Base-by-base conservation (phyloP, 2,797 vertebrate species). In the Bradypus variegatus region DNA sequence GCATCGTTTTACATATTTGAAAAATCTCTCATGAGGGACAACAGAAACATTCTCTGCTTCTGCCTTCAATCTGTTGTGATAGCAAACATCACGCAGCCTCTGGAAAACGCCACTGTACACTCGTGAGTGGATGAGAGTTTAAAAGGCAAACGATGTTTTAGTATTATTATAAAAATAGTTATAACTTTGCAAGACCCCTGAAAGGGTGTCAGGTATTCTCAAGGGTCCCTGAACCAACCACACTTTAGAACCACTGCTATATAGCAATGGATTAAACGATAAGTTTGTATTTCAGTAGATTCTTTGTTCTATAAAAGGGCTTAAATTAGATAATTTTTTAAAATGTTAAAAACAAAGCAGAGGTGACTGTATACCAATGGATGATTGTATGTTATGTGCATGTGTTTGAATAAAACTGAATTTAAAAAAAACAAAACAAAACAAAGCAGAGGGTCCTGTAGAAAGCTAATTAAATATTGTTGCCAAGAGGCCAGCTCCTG, bases 381-480 rank as follows among this genome's bases (percentile, higher is more conserved):
- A n/a, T n/a, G n/a, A n/a, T n/a, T n/a, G n/a, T n/a, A n/a, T n/a
- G n/a, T n/a, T n/a, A n/a, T n/a, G n/a, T n/a, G n/a, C n/a, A n/a
- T n/a, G n/a, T n/a, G n/a, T n/a, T n/a, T n/a, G n/a, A n/a, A n/a
- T n/a, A n/a, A n/a, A n/a, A n/a, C n/a, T n/a, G n/a, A n/a, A n/a
- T n/a, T n/a, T n/a, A n/a, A n/a, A n/a, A n/a, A n/a, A n/a, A n/a
- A n/a, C n/a, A n/a, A n/a, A n/a, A n/a, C n/a, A 92, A 89, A 86
- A 70, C 62, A 78, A 91, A 93, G 75, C 55, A 18, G 19, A 83
- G 48, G 55, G 72, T 94, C 70, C 58, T 75, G 27, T 87, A 80
- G 77, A 53, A 92, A 95, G 88, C 62, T 93, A 64, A 93, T 95
- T 83, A 93, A 86, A 65, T 38, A 65, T 85, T 4, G 7, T 79